Conservation (phyloP, 2,888 invertebrate species). For the Eremobia ochroleuca region DNA sequence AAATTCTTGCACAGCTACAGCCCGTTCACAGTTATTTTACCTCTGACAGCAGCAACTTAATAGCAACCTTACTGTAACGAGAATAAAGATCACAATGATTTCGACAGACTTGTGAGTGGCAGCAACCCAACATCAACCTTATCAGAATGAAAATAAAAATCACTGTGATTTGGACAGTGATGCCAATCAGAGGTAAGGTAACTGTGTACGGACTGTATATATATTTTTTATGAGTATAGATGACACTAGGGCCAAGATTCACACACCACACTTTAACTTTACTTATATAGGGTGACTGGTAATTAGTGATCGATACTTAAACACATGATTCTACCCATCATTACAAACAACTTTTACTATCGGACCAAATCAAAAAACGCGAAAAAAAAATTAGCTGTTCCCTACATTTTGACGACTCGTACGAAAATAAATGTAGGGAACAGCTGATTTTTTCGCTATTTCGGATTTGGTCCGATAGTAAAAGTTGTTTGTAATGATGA, state of each 20-base stretch:
- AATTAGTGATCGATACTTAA: too few species aligned
- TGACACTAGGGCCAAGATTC: background rate
- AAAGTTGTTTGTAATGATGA: too few species aligned
- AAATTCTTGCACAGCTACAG: background rate
- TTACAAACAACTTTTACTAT: too few species aligned
- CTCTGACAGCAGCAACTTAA: background rate
- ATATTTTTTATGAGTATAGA: background rate
- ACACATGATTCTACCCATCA: too few species aligned
- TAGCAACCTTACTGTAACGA: background rate
- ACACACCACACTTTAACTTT: background rate
- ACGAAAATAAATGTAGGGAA: too few species aligned
- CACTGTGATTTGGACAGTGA: too few species aligned
- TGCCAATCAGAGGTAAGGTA: background rate
- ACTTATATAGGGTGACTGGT: too few species aligned
- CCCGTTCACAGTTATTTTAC: background rate
- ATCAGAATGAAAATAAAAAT: background rate
- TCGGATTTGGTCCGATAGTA: too few species aligned
- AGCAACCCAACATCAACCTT: background rate
- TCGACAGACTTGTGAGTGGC: background rate
- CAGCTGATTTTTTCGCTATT: too few species aligned
- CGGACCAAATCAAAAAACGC: too few species aligned
- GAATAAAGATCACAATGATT: background rate
- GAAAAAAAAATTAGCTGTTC: too few species aligned
- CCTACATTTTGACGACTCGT: too few species aligned
- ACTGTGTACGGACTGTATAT: background rate